These are phyloP conservation scores for Halictus ligatus DNA, from an alignment of 2,888 invertebrate species.

Conservation along the genomic window DNA sequence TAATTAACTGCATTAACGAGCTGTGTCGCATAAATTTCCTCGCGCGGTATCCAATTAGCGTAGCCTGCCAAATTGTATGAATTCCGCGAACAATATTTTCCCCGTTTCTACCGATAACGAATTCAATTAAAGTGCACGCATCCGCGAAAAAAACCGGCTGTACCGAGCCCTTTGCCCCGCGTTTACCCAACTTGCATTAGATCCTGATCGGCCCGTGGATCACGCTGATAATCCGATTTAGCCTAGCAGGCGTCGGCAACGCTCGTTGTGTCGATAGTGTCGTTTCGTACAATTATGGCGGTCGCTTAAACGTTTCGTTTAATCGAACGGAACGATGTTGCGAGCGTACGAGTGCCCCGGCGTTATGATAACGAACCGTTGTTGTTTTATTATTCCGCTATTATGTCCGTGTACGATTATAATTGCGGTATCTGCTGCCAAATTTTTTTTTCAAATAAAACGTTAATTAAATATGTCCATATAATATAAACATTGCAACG, in stretches of 20 bases:
- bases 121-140: constrained; percentile 21
- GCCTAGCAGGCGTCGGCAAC: constrained; percentile 28
- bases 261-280: constrained; percentile 39
- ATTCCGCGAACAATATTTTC: constrained; percentile 23
- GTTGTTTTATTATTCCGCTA: too few species aligned
- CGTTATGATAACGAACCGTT: constrained; percentile 25
- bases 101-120: constrained; percentile 8
- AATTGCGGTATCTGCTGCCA: background rate
- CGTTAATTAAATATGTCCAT: background rate
- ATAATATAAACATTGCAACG: too few species aligned
- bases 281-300: constrained; percentile 51
- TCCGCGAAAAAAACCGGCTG: background rate
- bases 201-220: constrained; percentile 41
- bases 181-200: background rate
- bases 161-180: background rate
- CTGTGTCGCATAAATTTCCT: constrained; percentile 43
- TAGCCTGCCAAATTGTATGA: constrained; percentile 13
- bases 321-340: constrained; percentile 51
- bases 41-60: constrained; percentile 44
- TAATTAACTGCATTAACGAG: constrained; percentile 49
- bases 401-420: background rate
- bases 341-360: background rate
- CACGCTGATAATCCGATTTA: constrained; percentile 55
- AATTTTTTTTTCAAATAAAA: background rate
- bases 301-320: constrained; percentile 40